Base-by-base conservation (phyloP, 2,888 invertebrate genomes). In the Nomada fabriciana region DNA sequence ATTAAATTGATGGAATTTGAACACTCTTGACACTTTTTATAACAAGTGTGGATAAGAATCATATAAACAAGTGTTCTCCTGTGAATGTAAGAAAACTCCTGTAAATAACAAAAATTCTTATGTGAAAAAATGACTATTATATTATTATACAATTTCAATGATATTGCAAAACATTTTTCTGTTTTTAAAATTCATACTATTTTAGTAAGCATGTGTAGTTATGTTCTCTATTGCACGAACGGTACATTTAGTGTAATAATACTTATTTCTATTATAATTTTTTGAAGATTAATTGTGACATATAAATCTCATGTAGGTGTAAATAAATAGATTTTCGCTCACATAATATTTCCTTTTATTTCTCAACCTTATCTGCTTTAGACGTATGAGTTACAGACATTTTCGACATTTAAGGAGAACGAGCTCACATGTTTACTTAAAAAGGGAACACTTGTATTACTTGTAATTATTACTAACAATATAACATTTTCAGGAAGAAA, bases 1-100 rank as follows among this genome's bases (percentile, higher is more conserved):
- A 61, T 74, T 82, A 63, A 60, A 60, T 67, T 68, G 68, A 63
- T 50, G 76, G 71, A 81, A 85, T 76, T 81, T 59, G 81, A 75
- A 85, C 70, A 69, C 71, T 84, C 63, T 78, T 70, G 70, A 69
- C 73, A 65, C 60, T 77, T 80, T 87, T 74, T 76, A 59, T 78
- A 68, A 50, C 42, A 76, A 73, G 42, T 70, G 78, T 74, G 59
- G 52, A 69, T 36, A 75, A 72, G 60, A 69, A 70, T 64, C 68
- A 76, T 81, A 68, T 73, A 72, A 57, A 70, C 86, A 85, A 85
- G 86, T 84, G 83, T 87, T 88, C 86, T 89, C 86, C 82, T 57
- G 72, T 74, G 61, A 76, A 76, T 84, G 78, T 86, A 85, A 86
- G 73, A 82, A 86, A 82, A 50, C 65, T 76, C 53, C 65, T 88